Percentiles rank a stretch among this genome's conserved stretches.
phyloP scores from a whole-genome alignment of 2,797 vertebrate genomes.

The Chrosomus eos region DNA sequence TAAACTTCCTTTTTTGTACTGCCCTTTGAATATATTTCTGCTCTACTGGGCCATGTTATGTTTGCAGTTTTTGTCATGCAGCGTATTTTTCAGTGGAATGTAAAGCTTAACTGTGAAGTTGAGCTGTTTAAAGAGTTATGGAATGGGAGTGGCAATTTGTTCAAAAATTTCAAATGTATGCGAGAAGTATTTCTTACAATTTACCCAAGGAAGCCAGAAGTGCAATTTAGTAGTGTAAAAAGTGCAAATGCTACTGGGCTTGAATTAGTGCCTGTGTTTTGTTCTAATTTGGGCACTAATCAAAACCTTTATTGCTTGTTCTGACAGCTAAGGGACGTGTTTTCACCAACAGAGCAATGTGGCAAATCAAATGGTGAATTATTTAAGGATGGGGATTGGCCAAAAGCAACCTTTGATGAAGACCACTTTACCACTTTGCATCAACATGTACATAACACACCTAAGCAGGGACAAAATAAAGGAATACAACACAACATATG shows the following conservation, averaged over 20 bases:
- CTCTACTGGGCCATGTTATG: neutral
- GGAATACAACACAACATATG: constrained; percentile 44
- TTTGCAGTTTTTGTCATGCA: neutral
- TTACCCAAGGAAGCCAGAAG: constrained; percentile 10
- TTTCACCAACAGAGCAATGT: constrained; percentile 20
- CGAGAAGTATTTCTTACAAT: constrained; percentile 4
- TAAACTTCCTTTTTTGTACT: neutral
- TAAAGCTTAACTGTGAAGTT: constrained; percentile 24
- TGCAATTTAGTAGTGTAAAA: neutral
- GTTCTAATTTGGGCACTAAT: neutral
- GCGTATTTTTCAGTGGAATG: constrained; percentile 17
- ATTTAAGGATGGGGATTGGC: constrained; percentile 30
- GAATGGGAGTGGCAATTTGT: constrained; percentile 14
- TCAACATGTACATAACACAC: constrained; percentile 26
- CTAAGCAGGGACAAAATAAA: constrained; percentile 24
- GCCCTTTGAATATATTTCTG: neutral
- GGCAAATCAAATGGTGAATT: constrained; percentile 8
- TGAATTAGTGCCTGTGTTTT: neutral
- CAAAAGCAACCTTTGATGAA: constrained; percentile 20
- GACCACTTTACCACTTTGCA: neutral
- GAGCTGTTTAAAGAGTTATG: neutral
- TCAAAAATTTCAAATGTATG: constrained; percentile 20
- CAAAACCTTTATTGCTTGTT: constrained; percentile 20
- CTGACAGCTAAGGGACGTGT: constrained; percentile 34
- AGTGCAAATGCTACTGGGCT: neutral